Base-by-base conservation (phyloP, 2,797 vertebrate genomes). In the Oryzias dopingdopingensis region DNA sequence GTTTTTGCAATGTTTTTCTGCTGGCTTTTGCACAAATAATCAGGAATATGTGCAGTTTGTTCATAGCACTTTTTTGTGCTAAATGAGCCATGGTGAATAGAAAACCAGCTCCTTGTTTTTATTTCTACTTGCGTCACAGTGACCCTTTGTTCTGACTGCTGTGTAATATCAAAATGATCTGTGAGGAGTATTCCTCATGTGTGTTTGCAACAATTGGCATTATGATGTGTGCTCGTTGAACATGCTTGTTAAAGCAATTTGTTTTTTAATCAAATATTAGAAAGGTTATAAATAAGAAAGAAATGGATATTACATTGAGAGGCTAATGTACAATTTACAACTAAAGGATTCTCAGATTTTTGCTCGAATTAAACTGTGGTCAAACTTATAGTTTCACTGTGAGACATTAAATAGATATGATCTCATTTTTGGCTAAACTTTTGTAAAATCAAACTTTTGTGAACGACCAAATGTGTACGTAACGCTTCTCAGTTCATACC, bases 301-400 rank as follows among this genome's bases (percentile, higher is more conserved):
- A 57, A 59, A 48, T 20, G 12, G 10, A 45, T 26, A 55, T 40
- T 37, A 55, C 40, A 4, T 49, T 49, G 53, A 68, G 37, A 6
- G 29, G 4, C 65, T 41, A 57, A n/a, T 45, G 40, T 47, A 43
- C 26, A 29, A 44, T 61, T 70, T 74, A 67, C 57, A 53, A n/a
- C 14, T 15, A 57, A 51, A 22, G 58, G 52, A 41, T 71, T 42
- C 32, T 63, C 68, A 57, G 45, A 37, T 56, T 71, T 69, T 47
- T 16, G 26, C 71, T 81, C 17, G 54, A 62, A 49, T 72, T 57
- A 69, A 81, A 75, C 70, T 79, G 70, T 86, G 80, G 70, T 52
- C 68, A 80, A 59, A 75, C 74, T 76, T 82, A 54, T 76, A 60
- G 72, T 76, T 86, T 80, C 86, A 88, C 81, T 86, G 84, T 85